Base-by-base conservation (phyloP, 2,888 invertebrate species). In the Sicus ferrugineus region DNA sequence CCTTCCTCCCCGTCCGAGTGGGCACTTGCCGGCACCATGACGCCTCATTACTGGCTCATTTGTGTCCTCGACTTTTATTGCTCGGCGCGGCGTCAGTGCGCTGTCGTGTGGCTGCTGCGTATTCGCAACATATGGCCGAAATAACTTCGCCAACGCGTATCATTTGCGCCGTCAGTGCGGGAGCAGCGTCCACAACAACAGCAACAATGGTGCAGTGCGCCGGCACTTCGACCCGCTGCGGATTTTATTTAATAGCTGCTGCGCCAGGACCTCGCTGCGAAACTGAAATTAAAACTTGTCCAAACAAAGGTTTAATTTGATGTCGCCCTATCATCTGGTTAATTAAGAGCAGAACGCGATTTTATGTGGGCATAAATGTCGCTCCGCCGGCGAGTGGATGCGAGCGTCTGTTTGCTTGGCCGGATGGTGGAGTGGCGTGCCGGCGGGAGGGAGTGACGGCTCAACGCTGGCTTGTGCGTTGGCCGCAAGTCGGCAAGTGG, bases 221-320 rank as follows among this genome's bases (percentile, higher is more conserved):
- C 38, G 11, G 38, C 38, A 14, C 21, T 50, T 11, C 34, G 19
- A 30, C 19, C 11, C 59, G 34, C 21, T 59, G 59, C 19, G 34
- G 34, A 59, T 59, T n/a, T 34, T 34, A 59, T 59, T 59, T 59
- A 59, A 59, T 59, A 34, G 59, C 58, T 30, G n/a, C n/a, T 9
- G 14, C 28, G 56, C 30, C 56, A 42, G 48, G 19, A 46, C 48
- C 46, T 63, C 28, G 48, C 7, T 30, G 63, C 63, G 48, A 48
- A 63, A 63, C 48, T 11, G 46, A 63, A 48, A 48, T 63, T 28
- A 63, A 63, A 63, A 50, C 63, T 50, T 63, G 63, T 28, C 63
- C 2, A 63, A 63, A 46, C n/a, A 63, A n/a, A 63, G 63, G 48
- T 63, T 63, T 63, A 48, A 63, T 63, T 63, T 48, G n/a, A 63